phyloP scores from a whole-genome alignment of 2,888 invertebrate genomes.

The Caenorhabditis drosophilae region DNA sequence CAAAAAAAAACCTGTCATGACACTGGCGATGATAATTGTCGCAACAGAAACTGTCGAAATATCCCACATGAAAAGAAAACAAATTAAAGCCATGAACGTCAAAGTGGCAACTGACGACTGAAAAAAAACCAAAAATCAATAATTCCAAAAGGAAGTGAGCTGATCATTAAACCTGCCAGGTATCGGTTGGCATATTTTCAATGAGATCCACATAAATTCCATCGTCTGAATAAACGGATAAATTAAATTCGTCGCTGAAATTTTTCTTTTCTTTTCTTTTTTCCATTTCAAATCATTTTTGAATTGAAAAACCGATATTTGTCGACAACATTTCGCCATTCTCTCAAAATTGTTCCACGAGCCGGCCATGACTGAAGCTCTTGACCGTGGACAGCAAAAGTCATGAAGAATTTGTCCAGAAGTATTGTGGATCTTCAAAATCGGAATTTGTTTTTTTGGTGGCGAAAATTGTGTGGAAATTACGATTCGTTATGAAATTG shows the following conservation, averaged over 20 bases:
- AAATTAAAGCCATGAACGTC: slow-evolving; percentile 59
- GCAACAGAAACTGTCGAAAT: slow-evolving; percentile 56
- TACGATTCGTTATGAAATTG: slow-evolving; percentile 25
- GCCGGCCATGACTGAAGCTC: slow-evolving; percentile 52
- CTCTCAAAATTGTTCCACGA: slow-evolving; percentile 49
- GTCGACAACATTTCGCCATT: slow-evolving; percentile 59
- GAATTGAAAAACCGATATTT: slow-evolving; percentile 48
- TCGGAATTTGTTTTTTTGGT: slow-evolving; percentile 18
- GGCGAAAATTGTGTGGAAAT: too few relatives aligned
- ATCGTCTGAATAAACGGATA: slow-evolving; percentile 64
- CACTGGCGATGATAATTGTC: slow-evolving; percentile 34
- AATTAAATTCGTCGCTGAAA: slow-evolving; percentile 52
- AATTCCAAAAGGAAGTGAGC: background rate
- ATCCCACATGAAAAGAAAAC: slow-evolving; percentile 60
- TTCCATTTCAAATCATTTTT: too few relatives aligned
- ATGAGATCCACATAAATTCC: slow-evolving; percentile 66
- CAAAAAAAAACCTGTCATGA: slow-evolving; percentile 28
- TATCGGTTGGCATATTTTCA: slow-evolving; percentile 68
- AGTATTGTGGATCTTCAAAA: too few relatives aligned
- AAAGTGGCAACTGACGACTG: slow-evolving; percentile 56
- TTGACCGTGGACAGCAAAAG: slow-evolving; percentile 53
- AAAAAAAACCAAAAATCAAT: slow-evolving; percentile 2
- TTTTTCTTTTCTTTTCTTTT: background rate
- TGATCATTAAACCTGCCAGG: slow-evolving; percentile 54
- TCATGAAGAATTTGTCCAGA: slow-evolving; percentile 58